Percentiles rank a stretch among this genome's conserved stretches.
Conservation (phyloP, 2,888 invertebrate genomes). For the Smittia aterrima region DNA sequence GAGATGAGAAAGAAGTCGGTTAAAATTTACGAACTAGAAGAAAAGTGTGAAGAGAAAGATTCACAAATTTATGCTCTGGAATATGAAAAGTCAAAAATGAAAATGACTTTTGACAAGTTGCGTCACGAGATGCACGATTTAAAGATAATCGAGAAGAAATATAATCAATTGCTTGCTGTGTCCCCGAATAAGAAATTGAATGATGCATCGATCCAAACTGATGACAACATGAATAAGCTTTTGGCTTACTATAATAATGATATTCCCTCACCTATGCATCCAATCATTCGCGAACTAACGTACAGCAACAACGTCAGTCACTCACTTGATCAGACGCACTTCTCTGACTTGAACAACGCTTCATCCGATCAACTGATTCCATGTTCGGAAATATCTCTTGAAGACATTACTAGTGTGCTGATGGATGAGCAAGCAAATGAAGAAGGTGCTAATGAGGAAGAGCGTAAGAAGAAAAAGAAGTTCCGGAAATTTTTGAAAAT, state of each 20-base stretch:
- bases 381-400: not conserved
- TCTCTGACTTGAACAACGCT: constrained; percentile 24
- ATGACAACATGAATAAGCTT: too few species aligned
- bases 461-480: not conserved
- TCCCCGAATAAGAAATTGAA: not conserved
- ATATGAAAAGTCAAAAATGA: not conserved
- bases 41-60: constrained; percentile 27
- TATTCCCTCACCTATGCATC: not conserved
- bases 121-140: constrained; percentile 12
- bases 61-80: constrained; percentile 10
- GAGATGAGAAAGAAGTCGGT: constrained; percentile 21
- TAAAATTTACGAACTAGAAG: constrained; percentile 29
- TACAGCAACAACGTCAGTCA: not conserved
- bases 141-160: constrained; percentile 15
- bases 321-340: not conserved
- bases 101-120: constrained; percentile 22
- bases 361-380: not conserved
- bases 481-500: not conserved
- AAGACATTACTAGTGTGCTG: not conserved
- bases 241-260: too few species aligned
- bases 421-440: not conserved
- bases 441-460: not conserved
- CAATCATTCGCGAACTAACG: not conserved
- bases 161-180: not conserved
- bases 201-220: not conserved